Evolutionary conservation across 2,888 invertebrate species (phyloP).

Genomic region (Clusia tigrina): DNA sequence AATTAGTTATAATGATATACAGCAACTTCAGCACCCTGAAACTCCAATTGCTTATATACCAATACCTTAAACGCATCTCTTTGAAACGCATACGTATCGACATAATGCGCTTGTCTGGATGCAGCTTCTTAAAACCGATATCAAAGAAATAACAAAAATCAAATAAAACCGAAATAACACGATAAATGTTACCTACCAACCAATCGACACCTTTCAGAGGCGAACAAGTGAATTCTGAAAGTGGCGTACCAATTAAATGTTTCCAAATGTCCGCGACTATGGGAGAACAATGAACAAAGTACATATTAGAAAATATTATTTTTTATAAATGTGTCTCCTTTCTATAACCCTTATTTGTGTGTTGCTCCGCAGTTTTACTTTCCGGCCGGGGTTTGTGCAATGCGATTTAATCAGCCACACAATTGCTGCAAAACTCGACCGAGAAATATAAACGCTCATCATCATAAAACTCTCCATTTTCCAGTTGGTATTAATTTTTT

Average conservation of each 20-base stretch:
- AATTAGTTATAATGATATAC: slow-evolving; percentile 24
- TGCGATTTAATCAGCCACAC: slow-evolving; percentile 34
- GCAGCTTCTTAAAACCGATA: slow-evolving; percentile 42
- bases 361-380: slow-evolving; percentile 42
- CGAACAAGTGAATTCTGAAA: slow-evolving; percentile 35
- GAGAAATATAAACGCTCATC: slow-evolving; percentile 36
- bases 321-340: background rate
- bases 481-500: background rate
- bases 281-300: background rate
- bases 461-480: background rate
- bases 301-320: background rate
- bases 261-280: slow-evolving; percentile 34
- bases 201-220: slow-evolving; percentile 45
- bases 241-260: slow-evolving; percentile 36
- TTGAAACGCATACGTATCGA: slow-evolving; percentile 44
- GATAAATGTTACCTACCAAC: slow-evolving; percentile 32
- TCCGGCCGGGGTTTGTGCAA: slow-evolving; percentile 59
- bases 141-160: slow-evolving; percentile 6
- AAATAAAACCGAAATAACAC: background rate
- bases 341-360: slow-evolving; percentile 22
- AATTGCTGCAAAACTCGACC: slow-evolving; percentile 48
- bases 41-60: slow-evolving; percentile 41
- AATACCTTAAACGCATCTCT: slow-evolving; percentile 37
- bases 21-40: slow-evolving; percentile 41
- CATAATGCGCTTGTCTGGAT: slow-evolving; percentile 40